These are phyloP conservation scores for Porites australiensis DNA, from an alignment of 64 coral and sea anemone species.

Conservation along the genomic window DNA sequence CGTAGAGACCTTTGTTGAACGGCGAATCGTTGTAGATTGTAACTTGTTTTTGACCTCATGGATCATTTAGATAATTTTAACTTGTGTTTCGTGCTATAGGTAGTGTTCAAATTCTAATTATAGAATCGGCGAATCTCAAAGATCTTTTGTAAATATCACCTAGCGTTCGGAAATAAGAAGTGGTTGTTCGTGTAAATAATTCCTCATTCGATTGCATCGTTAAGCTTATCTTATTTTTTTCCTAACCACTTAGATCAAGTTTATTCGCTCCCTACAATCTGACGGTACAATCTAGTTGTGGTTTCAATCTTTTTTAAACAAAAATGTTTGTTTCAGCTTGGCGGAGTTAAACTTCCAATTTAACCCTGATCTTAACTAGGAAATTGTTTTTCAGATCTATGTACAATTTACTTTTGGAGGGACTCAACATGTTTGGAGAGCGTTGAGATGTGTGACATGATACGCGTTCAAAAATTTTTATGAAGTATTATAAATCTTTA, in stretches of 20 bases:
- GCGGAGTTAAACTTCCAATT: too few species aligned
- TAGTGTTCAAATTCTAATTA: conserved; percentile 12
- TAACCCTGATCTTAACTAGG: too few species aligned
- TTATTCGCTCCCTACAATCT: neutral
- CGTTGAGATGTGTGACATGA: neutral
- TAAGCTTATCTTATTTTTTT: neutral
- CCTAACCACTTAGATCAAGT: too few species aligned
- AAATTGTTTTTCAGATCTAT: too few species aligned
- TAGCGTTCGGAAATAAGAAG: neutral
- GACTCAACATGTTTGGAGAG: neutral
- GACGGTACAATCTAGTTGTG: neutral
- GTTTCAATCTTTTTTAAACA: neutral
- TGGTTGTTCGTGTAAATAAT: neutral
- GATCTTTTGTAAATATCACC: conserved; percentile 36
- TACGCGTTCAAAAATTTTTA: neutral
- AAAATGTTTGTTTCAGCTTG: too few species aligned
- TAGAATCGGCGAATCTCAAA: conserved; percentile 31
- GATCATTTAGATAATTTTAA: neutral
- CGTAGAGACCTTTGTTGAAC: neutral
- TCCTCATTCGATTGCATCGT: neutral
- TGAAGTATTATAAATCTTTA: neutral
- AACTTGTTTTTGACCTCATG: neutral
- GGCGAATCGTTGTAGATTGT: neutral
- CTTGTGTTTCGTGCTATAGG: neutral
- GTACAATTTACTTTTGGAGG: too few species aligned